Evolutionary conservation across 1,140 invertebrate species (phyloP).

Genomic region (Orchestia grillus): DNA sequence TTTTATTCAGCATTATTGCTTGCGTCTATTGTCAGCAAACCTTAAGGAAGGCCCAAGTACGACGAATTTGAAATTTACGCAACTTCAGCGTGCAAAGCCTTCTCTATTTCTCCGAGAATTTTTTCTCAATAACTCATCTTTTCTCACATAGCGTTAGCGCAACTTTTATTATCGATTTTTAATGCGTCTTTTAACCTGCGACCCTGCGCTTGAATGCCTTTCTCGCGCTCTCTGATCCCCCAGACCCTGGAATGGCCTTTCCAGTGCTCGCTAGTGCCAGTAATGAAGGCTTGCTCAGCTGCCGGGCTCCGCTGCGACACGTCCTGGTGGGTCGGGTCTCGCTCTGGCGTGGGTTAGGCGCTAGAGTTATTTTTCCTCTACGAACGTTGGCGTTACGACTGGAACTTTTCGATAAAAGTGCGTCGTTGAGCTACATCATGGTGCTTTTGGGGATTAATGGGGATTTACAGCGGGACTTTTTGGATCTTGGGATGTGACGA

Average conservation of each 20-base stretch:
- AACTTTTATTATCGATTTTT: neutral
- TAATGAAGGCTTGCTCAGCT: constrained; percentile 2
- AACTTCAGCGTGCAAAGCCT: neutral
- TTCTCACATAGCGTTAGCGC: neutral
- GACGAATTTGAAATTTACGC: neutral
- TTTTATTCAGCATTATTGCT: too few species aligned
- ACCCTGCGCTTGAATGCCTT: neutral
- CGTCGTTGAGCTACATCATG: neutral
- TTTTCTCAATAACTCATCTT: neutral
- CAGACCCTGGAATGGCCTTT: neutral
- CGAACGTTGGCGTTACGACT: neutral
- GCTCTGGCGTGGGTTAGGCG: neutral
- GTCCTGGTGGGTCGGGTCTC: neutral
- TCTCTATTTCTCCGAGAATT: neutral
- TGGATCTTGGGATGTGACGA: too few species aligned
- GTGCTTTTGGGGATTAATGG: neutral
- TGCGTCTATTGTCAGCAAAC: too few species aligned
- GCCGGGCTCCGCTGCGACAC: neutral
- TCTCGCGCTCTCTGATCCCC: neutral
- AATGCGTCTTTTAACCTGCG: neutral
- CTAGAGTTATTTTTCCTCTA: neutral
- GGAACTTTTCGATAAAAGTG: neutral
- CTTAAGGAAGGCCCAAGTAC: too few species aligned
- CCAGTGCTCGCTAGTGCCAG: neutral
- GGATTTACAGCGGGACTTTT: too few species aligned